phyloP scores from a whole-genome alignment of 2,888 invertebrate genomes.

The Andrena praecox region DNA sequence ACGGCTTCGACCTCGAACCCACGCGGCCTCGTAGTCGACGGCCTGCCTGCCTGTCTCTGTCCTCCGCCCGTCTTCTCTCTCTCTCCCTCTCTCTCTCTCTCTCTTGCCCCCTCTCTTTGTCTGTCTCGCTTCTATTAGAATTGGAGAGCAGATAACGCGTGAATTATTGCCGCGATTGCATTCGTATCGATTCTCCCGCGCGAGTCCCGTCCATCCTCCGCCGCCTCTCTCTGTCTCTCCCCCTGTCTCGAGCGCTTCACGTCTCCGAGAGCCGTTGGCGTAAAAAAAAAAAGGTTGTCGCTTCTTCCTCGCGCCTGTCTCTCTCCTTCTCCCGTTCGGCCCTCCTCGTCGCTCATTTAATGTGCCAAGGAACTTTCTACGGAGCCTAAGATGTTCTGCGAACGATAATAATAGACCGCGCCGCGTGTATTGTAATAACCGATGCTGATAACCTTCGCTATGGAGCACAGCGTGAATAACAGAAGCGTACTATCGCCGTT shows the following conservation, averaged over 20 bases:
- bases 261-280: not conserved
- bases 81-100: not conserved
- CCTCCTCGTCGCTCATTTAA: conserved; percentile 9
- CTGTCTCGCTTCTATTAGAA: conserved; percentile 54
- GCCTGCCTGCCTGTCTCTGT: conserved; percentile 17
- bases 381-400: conserved; percentile 3
- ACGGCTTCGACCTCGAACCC: conserved; percentile 74
- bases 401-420: conserved; percentile 30
- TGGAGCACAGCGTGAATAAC: conserved; percentile 32
- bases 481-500: conserved; percentile 9
- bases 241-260: not conserved
- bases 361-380: conserved; percentile 44
- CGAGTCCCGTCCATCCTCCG: conserved; percentile 4
- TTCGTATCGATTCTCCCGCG: conserved; percentile 27
- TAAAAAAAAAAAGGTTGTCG: not conserved
- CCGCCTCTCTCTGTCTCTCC: not conserved
- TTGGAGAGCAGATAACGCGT: conserved; percentile 49
- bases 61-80: conserved; percentile 1
- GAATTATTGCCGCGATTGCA: conserved; percentile 59
- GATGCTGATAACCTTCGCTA: conserved; percentile 53
- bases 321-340: not conserved
- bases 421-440: conserved; percentile 39
- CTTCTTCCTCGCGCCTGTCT: not conserved
- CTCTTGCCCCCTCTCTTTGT: not conserved
- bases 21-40: conserved; percentile 65